These are phyloP conservation scores for Boulengeromyrus knoepffleri DNA, from an alignment of 2,113 vertebrate genomes.

Conservation along the genomic window DNA sequence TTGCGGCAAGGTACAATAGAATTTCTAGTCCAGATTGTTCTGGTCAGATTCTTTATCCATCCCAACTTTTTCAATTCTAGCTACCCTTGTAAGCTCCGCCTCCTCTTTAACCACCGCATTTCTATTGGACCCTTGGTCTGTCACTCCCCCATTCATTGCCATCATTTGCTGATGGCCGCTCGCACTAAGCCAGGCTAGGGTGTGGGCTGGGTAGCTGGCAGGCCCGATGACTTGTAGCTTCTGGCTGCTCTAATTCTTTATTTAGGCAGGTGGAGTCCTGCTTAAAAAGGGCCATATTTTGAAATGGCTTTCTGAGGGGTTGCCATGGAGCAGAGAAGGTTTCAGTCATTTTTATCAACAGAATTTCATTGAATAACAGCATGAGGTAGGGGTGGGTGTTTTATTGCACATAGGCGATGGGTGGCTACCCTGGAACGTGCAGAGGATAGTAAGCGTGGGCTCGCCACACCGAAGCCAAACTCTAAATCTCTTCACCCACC, in stretches of 20 bases:
- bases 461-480: neutral
- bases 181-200: neutral
- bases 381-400: neutral
- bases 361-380: neutral
- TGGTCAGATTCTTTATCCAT: neutral
- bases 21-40: neutral
- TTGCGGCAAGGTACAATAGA: neutral
- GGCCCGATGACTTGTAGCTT: neutral
- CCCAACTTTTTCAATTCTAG: neutral
- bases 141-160: neutral
- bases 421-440: neutral
- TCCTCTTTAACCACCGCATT: neutral
- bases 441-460: neutral
- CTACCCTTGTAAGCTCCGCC: neutral
- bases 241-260: neutral
- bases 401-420: neutral
- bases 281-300: neutral
- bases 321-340: neutral
- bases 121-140: neutral
- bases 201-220: neutral
- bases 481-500: neutral
- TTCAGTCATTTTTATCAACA: slow-evolving; percentile 9
- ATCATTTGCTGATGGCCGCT: neutral
- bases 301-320: neutral
- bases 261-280: neutral